A percentile compares a stretch with the other conserved stretches of the same genome.
Evolutionary conservation across 2,113 vertebrate genomes (phyloP).

Genomic region (Erinaceus europaeus): DNA sequence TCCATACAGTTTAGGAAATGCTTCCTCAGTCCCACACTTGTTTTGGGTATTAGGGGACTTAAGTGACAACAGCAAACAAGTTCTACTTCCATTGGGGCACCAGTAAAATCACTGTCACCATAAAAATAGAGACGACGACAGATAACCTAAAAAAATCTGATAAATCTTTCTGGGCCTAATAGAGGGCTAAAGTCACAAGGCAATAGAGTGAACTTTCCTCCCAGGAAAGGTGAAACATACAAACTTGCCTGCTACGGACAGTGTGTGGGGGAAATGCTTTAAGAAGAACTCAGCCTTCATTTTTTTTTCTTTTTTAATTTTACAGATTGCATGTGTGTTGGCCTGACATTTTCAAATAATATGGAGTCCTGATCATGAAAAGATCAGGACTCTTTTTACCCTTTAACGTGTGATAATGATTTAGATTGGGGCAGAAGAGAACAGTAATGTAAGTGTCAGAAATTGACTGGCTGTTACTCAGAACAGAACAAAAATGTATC

Average conservation of each 20-base stretch:
- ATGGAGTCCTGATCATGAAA: not conserved
- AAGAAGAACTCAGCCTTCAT: not conserved
- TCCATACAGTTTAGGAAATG: not conserved
- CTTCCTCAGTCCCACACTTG: not conserved
- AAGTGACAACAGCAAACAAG: not conserved
- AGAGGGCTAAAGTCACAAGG: not conserved
- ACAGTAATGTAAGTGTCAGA: not conserved
- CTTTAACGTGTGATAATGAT: not conserved
- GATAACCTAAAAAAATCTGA: not conserved
- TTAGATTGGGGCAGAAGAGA: fast-evolving
- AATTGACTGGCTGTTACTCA: not conserved
- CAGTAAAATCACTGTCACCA: not conserved
- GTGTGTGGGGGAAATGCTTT: not conserved
- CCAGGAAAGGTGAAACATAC: not conserved
- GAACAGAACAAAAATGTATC: not conserved
- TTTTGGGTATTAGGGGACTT: not conserved
- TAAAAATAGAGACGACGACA: not conserved
- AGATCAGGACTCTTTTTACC: not conserved
- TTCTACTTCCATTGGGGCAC: not conserved
- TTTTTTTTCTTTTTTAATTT: not conserved
- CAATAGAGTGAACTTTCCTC: not conserved
- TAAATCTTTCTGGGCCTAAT: not conserved
- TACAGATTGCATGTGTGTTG: not conserved
- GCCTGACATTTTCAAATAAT: not conserved
- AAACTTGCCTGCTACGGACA: not conserved